phyloP scores from a whole-genome alignment of 2,888 invertebrate species.

The Cepaea hortensis region DNA sequence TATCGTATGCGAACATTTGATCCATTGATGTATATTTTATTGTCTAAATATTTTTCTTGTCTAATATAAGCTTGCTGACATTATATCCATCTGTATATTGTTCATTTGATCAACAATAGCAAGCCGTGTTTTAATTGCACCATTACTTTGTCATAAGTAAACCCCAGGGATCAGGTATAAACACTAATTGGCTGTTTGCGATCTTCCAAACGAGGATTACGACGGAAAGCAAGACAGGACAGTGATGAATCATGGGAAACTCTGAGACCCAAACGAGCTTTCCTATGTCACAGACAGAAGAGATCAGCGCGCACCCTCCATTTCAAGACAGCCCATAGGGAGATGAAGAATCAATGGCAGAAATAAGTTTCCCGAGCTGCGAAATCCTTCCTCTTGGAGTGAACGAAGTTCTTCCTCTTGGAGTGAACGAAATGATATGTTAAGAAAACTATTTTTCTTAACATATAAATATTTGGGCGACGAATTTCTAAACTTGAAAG shows the following conservation, averaged over 20 bases:
- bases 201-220: slow-evolving; percentile 22
- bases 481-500: too few species aligned
- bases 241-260: slow-evolving; percentile 46
- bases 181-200: slow-evolving; percentile 40
- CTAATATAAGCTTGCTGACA: too few species aligned
- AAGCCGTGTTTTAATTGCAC: background rate
- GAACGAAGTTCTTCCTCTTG: background rate
- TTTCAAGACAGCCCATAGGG: slow-evolving; percentile 33
- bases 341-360: slow-evolving; percentile 33
- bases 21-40: too few species aligned
- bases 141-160: background rate
- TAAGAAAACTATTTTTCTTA: background rate
- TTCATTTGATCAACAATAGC: too few species aligned
- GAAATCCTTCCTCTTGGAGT: background rate
- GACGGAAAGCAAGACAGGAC: slow-evolving; percentile 29
- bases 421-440: background rate
- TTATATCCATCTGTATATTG: too few species aligned
- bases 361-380: slow-evolving; percentile 15
- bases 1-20: too few species aligned
- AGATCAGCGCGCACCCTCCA: slow-evolving; percentile 18
- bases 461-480: too few species aligned
- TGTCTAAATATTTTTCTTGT: too few species aligned
- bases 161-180: background rate
- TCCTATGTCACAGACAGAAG: slow-evolving; percentile 26
- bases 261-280: slow-evolving; percentile 33